Evolutionary conservation across 2,888 invertebrate species (phyloP), one percentile per base, ranked within the genome.

Genomic region (Eumacrocentrus americanus): DNA sequence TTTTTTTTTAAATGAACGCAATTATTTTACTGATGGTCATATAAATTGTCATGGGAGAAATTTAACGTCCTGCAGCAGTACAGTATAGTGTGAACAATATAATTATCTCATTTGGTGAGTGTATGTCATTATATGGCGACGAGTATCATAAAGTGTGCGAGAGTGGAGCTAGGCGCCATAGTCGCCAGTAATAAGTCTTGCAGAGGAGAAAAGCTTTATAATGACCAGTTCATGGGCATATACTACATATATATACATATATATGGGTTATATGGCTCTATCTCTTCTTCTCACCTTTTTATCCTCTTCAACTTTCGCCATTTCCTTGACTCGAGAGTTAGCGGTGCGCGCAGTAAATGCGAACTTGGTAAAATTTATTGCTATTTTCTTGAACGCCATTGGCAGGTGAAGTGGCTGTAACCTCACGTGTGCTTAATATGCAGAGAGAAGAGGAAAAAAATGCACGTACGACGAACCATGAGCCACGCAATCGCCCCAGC

Each of bases 351-450:
- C 29, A 4, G 29, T 20, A n/a, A 25, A 23, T n/a, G n/a, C n/a
- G 14, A 42, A 20, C 29, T 44, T 4, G 11, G 47, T 40, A 40
- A 58, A 66, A 63, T 64, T 66, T 61, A 61, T 58, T 51, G 59
- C 57, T 59, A 64, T 61, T 61, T 61, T 58, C 53, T 35, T 35
- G 51, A 37, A 18, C 11, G 6, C n/a, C 6, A 52, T 14, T 23
- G 12, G 7, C 16, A 35, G 18, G 44, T 40, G 56, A 57, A 38
- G 48, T 38, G 29, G 29, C 23, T 20, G 18, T 48, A 40, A 47
- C 46, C 60, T 66, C 64, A 67, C 67, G 65, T 64, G 65, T 64
- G 61, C 62, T 65, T 64, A 66, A 64, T 67, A 67, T 66, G 55
- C 61, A 25, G 7, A 23, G 20, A 16, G 40, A 40, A 44, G 20